Base-by-base conservation (phyloP, 2,797 vertebrate species). In the Phoeniculus purpureus region DNA sequence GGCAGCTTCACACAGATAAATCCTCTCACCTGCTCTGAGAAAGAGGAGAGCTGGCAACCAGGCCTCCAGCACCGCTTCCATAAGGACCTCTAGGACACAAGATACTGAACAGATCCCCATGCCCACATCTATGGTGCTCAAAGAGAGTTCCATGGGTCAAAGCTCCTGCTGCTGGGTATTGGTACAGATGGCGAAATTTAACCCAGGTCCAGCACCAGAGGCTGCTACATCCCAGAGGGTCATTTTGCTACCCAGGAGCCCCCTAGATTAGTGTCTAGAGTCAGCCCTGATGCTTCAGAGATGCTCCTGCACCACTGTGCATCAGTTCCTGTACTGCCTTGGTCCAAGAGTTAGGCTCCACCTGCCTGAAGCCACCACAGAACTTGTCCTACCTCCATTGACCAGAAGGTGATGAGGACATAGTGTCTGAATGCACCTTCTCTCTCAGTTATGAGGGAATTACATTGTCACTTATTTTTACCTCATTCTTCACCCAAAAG, bases 91-190 rank as follows among this genome's bases (percentile, higher is more conserved):
- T 56, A 32, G 58, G n/a, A 65, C 34, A 31, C 0, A 1, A 5
- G 60, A 9, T 6, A 31, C 7, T 8, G 22, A 50, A 4, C 15
- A 10, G 17, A 6, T 26, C 23, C 47, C 52, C 8, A 0, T 4
- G 25, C 23, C 37, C 74, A 43, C 8, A 9, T 5, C n/a, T 29
- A 5, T 6, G 3, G 23, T 58, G 27, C 65, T 81, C 43, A 47
- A 21, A 48, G 22, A 22, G 8, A 15, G 31, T 0, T 3, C 60
- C 55, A 27, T 9, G 43, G 55, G 77, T 10, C 6, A 1, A 7
- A 72, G 6, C 20, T 67, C 70, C 0, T 0, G 7, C 40, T 64
- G 45, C 27, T 32, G n/a, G 23, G 23, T 1, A 1, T 34, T 48
- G 34, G n/a, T 8, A 37, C 23, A 26, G 37, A 10, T 27, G 15